Conservation (phyloP, 2,888 invertebrate genomes). For the Exocentrus adspersus region DNA sequence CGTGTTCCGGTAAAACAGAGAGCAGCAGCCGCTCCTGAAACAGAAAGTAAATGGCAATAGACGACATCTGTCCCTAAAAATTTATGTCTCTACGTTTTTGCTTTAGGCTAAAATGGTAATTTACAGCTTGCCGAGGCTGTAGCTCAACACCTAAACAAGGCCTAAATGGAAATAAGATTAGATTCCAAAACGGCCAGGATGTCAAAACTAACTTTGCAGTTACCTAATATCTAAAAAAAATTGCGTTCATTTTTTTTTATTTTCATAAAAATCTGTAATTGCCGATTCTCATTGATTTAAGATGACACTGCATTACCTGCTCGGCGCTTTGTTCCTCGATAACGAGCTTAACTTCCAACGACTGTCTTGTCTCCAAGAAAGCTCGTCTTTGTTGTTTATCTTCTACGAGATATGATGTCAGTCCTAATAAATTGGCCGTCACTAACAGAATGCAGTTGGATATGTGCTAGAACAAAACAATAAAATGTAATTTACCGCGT, state of each 20-base stretch:
- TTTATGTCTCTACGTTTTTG: background rate
- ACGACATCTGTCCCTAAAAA: too few species aligned
- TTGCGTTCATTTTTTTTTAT: too few species aligned
- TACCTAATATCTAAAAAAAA: too few species aligned
- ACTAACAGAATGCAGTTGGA: constrained; percentile 77
- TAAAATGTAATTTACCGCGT: background rate
- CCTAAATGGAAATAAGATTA: too few species aligned
- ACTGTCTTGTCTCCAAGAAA: constrained; percentile 90
- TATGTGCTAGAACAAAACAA: constrained; percentile 68
- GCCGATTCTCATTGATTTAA: too few species aligned
- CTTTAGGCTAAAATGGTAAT: background rate
- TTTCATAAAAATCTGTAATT: too few species aligned
- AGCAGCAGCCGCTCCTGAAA: constrained; percentile 87
- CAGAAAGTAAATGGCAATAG: constrained; percentile 25
- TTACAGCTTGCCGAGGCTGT: too few species aligned
- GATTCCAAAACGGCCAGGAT: too few species aligned
- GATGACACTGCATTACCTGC: constrained; percentile 72
- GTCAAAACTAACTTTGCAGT: too few species aligned
- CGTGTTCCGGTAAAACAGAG: constrained; percentile 94
- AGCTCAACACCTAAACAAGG: too few species aligned
- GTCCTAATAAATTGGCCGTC: constrained; percentile 80
- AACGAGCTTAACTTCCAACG: constrained; percentile 89
- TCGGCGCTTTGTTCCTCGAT: constrained; percentile 95
- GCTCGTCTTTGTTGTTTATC: constrained; percentile 90
- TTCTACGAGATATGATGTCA: constrained; percentile 77